Conservation (phyloP, 2,888 invertebrate genomes). For the Atethmia centrago region DNA sequence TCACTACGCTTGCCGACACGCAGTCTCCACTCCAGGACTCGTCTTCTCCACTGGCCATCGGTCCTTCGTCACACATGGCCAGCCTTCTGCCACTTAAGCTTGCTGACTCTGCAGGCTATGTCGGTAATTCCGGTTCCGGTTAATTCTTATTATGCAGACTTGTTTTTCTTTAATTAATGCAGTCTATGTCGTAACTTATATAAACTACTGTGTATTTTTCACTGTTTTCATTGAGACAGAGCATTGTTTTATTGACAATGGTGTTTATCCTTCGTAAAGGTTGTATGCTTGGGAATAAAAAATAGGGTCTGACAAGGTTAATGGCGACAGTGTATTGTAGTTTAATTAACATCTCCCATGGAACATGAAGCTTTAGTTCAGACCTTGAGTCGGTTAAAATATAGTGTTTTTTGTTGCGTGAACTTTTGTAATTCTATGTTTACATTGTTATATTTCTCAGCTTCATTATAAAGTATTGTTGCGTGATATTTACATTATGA, state of each 20-base stretch:
- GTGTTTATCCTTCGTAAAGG: slow-evolving; percentile 73
- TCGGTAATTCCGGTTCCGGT: too few relatives aligned
- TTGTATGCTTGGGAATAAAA: slow-evolving; percentile 74
- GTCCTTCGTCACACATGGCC: too few relatives aligned
- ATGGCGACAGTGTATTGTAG: slow-evolving; percentile 76
- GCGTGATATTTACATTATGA: slow-evolving; percentile 12
- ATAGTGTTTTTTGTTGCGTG: slow-evolving; percentile 49
- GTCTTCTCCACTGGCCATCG: too few relatives aligned
- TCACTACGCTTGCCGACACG: too few relatives aligned
- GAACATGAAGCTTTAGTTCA: slow-evolving; percentile 57
- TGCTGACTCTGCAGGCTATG: too few relatives aligned
- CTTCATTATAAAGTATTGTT: slow-evolving; percentile 2
- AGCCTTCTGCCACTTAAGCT: too few relatives aligned
- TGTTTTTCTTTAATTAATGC: slow-evolving; percentile 54
- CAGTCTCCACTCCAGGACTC: too few relatives aligned
- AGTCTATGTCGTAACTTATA: slow-evolving; percentile 34
- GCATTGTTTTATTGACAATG: slow-evolving; percentile 73
- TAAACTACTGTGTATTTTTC: slow-evolving; percentile 58
- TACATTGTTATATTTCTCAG: slow-evolving; percentile 21
- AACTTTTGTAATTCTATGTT: slow-evolving; percentile 47
- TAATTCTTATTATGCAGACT: too few relatives aligned
- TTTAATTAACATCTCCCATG: slow-evolving; percentile 76
- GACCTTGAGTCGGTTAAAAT: slow-evolving; percentile 56
- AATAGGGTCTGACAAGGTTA: slow-evolving; percentile 77
- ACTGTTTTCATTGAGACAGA: slow-evolving; percentile 59